phyloP scores from a whole-genome alignment of 2,888 invertebrate species.

The Allolobophora icterica region DNA sequence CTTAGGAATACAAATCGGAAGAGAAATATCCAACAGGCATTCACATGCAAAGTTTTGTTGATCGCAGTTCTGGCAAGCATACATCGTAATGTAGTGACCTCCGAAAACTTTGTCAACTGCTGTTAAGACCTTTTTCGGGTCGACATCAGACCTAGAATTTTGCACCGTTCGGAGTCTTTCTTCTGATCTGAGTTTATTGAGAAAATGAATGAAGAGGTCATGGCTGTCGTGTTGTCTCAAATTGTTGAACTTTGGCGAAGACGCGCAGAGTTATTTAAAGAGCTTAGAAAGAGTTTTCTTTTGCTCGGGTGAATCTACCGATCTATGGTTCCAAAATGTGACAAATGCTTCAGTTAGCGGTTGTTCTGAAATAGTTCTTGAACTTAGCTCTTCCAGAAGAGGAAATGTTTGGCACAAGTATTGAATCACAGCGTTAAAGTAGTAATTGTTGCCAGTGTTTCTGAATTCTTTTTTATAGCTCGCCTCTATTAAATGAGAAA shows the following conservation, averaged over 20 bases:
- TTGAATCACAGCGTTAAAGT: neutral
- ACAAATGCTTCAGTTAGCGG: neutral
- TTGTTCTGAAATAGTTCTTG: neutral
- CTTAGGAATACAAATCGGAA: neutral
- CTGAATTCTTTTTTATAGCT: neutral
- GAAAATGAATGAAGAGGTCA: neutral
- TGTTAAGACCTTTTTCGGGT: neutral
- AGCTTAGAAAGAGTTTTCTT: neutral
- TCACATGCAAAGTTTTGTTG: neutral
- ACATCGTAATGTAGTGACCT: neutral
- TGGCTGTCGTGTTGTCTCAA: neutral
- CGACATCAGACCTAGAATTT: neutral
- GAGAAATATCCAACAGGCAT: neutral
- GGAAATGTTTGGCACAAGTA: neutral
- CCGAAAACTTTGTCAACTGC: slow-evolving; percentile 7
- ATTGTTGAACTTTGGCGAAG: neutral
- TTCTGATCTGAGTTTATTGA: neutral
- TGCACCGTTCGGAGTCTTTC: neutral
- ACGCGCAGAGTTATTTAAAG: neutral
- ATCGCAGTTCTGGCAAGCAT: neutral
- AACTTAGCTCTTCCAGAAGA: neutral
- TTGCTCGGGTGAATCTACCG: neutral
- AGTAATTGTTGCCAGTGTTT: neutral
- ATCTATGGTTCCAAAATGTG: neutral
- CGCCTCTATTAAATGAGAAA: neutral